phyloP scores from a whole-genome alignment of 2,797 vertebrate species.

The Rachycentron canadum region DNA sequence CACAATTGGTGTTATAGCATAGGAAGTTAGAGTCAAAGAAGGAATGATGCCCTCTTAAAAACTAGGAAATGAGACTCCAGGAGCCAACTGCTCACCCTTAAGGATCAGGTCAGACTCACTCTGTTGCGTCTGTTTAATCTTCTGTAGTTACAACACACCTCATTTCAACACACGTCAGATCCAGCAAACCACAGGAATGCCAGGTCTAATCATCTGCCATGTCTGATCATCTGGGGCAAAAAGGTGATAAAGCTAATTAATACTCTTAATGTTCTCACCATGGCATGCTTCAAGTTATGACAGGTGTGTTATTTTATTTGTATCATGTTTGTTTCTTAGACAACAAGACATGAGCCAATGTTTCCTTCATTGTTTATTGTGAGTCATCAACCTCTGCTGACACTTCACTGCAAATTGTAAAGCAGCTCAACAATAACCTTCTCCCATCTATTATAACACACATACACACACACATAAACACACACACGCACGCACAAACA shows the following conservation, averaged over 20 bases:
- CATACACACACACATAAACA: conserved; percentile 12
- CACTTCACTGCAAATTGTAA: conserved; percentile 40
- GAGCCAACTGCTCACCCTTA: conserved; percentile 93
- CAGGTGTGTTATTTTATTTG: conserved; percentile 53
- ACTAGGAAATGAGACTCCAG: conserved; percentile 95
- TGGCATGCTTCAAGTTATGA: conserved; percentile 19
- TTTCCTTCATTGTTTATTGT: conserved; percentile 14
- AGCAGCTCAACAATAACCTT: conserved; percentile 1
- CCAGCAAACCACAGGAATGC: conserved; percentile 31
- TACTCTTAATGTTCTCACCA: conserved; percentile 24
- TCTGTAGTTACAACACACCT: conserved; percentile 38
- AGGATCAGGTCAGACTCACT: conserved; percentile 75
- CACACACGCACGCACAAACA: conserved; percentile 13
- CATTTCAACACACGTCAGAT: conserved; percentile 31
- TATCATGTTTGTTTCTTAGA: conserved; percentile 46
- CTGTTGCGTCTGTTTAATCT: conserved; percentile 43
- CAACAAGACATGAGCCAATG: conserved; percentile 15
- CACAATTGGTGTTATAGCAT: conserved; percentile 80
- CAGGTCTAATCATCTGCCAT: too few species aligned
- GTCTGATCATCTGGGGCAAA: conserved; percentile 1
- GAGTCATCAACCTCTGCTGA: conserved; percentile 43
- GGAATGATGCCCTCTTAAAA: conserved; percentile 96
- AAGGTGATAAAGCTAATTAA: conserved; percentile 17
- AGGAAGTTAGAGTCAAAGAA: conserved; percentile 91
- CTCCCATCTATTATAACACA: conserved; percentile 31